A percentile compares a stretch with the other conserved stretches of the same genome.
phyloP scores from a whole-genome alignment of 2,113 vertebrate genomes.

The Origma solitaria region DNA sequence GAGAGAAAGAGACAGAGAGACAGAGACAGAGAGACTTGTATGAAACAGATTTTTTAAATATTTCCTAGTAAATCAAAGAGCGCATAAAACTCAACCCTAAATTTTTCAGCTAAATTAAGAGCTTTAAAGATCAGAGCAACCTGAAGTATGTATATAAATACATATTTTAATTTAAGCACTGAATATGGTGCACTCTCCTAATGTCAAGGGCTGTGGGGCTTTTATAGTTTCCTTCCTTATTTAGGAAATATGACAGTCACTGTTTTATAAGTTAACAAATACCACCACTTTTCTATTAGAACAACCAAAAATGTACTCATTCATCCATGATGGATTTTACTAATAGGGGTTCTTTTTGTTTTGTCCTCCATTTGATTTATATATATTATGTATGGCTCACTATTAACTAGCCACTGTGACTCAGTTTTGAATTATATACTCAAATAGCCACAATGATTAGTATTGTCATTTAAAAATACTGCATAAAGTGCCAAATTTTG shows the following conservation, averaged over 20 bases:
- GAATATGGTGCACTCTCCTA: neutral
- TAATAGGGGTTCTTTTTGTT: neutral
- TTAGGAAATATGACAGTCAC: neutral
- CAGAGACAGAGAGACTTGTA: neutral
- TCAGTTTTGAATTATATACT: neutral
- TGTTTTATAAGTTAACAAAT: neutral
- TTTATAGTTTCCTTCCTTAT: neutral
- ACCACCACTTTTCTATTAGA: neutral
- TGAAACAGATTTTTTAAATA: neutral
- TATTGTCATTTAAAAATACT: neutral
- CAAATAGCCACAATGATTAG: neutral
- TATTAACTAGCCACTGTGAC: neutral
- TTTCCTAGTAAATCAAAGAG: neutral
- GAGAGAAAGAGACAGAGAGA: neutral
- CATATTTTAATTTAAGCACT: neutral
- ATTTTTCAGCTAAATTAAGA: neutral
- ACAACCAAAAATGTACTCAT: neutral
- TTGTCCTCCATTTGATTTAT: neutral
- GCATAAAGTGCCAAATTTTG: neutral
- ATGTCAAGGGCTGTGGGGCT: rapidly evolving
- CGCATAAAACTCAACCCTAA: neutral
- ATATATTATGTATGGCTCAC: neutral
- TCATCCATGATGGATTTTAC: neutral
- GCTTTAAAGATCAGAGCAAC: neutral
- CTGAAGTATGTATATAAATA: neutral